Conservation (phyloP, 92 coral and sea anemone genomes). For the Porites lobata region DNA sequence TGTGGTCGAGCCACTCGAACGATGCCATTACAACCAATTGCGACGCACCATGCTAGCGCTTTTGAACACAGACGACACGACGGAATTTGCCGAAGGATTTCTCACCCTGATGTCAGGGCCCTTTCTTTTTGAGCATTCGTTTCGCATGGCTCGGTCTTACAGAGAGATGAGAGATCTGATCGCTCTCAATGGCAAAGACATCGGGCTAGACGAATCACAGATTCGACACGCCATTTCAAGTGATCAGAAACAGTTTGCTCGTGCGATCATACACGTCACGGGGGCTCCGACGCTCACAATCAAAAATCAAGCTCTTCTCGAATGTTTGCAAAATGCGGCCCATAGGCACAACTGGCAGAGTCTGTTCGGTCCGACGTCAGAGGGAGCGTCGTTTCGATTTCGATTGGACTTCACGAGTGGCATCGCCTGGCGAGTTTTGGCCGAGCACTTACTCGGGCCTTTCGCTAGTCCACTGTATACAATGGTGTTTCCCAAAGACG, state of each 20-base stretch:
- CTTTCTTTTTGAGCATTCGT: constrained; percentile 2
- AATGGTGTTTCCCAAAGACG: constrained; percentile 21
- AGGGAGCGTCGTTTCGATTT: background rate
- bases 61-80: background rate
- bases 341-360: background rate
- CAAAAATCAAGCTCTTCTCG: background rate
- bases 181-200: background rate
- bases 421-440: background rate
- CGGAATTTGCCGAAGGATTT: constrained; percentile 1
- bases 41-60: background rate
- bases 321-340: background rate
- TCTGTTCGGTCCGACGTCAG: background rate
- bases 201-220: background rate
- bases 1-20: background rate
- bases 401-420: constrained; percentile 14
- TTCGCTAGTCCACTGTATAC: constrained; percentile 1
- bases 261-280: background rate
- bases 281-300: background rate
- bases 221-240: background rate
- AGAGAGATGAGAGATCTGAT: background rate
- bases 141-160: constrained; percentile 11
- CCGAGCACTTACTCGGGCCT: background rate
- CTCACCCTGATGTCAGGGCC: background rate
- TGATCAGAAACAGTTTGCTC: background rate
- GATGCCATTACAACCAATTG: background rate